A percentile compares a stretch with the other conserved stretches of the same genome.
Evolutionary conservation across 2,888 invertebrate species (phyloP).

Genomic region (Drosophila anomalata): DNA sequence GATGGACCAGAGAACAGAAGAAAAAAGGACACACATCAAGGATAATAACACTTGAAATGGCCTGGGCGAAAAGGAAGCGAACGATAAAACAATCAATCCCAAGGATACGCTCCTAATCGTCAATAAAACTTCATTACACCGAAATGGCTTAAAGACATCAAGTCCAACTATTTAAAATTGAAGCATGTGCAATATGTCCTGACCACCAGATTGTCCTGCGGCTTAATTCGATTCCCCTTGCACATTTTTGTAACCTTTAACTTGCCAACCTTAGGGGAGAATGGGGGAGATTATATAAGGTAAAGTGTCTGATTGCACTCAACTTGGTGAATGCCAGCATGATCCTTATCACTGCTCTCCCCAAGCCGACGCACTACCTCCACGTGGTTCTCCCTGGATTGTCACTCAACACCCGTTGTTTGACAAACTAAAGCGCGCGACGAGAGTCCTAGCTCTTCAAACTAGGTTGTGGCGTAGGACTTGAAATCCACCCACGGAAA

Average conservation of each 20-base stretch:
- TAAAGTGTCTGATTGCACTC: no score
- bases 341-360: no score
- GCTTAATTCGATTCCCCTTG: conserved; percentile 1
- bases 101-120: not conserved
- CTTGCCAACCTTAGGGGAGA: not conserved
- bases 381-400: no score
- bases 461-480: no score
- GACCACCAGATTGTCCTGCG: not conserved
- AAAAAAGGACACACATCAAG: conserved; percentile 1
- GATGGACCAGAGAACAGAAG: not conserved
- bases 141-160: not conserved
- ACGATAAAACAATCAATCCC: conserved; percentile 22
- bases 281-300: no score
- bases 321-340: no score
- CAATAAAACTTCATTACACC: not conserved
- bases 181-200: not conserved
- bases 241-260: conserved; percentile 7
- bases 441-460: no score
- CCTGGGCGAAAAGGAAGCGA: not conserved
- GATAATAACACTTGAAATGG: conserved; percentile 9
- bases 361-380: no score
- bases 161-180: not conserved
- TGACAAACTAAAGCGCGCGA: no score
- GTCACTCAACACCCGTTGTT: no score
- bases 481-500: no score